Evolutionary conservation across 2,888 invertebrate species (phyloP).

Genomic region (Apoda limacodes): DNA sequence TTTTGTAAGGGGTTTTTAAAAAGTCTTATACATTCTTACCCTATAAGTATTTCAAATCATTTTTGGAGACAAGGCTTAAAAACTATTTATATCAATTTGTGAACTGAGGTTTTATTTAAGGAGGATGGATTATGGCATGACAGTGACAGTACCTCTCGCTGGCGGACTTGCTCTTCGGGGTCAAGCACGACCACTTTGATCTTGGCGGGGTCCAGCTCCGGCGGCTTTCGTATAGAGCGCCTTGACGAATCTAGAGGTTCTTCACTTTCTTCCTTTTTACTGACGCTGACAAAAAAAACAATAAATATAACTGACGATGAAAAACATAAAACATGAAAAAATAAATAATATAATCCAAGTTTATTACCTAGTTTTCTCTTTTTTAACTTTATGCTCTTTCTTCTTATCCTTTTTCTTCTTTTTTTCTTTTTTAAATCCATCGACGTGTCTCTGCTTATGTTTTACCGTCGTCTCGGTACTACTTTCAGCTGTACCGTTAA

Average conservation of each 20-base stretch:
- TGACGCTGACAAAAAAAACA: too few species aligned
- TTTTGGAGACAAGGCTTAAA: too few species aligned
- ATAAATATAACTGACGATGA: too few species aligned
- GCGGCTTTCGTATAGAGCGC: slow-evolving; percentile 29
- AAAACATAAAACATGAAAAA: too few species aligned
- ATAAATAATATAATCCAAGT: too few species aligned
- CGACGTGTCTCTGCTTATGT: slow-evolving; percentile 19
- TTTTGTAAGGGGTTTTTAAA: too few species aligned
- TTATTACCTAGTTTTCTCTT: slow-evolving; percentile 26
- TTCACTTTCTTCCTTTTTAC: too few species aligned
- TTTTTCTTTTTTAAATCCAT: slow-evolving; percentile 9
- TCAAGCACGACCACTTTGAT: slow-evolving; percentile 41
- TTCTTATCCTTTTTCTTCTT: slow-evolving; percentile 32
- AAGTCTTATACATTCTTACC: too few species aligned
- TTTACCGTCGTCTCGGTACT: too few species aligned
- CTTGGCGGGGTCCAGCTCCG: slow-evolving; percentile 46
- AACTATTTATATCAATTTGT: neutral
- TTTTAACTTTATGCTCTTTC: slow-evolving; percentile 22
- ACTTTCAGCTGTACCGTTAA: slow-evolving; percentile 22
- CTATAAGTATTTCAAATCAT: too few species aligned
- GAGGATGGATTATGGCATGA: too few species aligned
- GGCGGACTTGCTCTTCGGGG: slow-evolving; percentile 49
- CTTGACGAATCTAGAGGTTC: slow-evolving; percentile 15
- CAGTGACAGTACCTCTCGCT: slow-evolving; percentile 45
- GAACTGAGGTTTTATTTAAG: neutral